Conservation (phyloP, 2,888 invertebrate genomes). For the Mechanitis mazaeus region DNA sequence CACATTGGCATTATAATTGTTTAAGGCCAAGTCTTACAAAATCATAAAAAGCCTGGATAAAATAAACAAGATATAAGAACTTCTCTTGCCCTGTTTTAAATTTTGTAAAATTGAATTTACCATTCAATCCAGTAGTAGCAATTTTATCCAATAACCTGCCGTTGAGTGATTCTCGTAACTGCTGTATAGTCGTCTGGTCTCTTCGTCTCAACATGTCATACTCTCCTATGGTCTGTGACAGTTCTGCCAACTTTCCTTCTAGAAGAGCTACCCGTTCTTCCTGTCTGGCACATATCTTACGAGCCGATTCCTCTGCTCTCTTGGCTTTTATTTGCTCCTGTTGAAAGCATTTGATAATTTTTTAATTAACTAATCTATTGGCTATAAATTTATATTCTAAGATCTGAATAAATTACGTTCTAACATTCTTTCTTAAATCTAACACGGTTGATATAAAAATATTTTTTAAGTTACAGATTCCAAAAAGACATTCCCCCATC, state of each 20-base stretch:
- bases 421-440: no score
- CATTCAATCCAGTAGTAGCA: slow-evolving; percentile 29
- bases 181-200: slow-evolving; percentile 84
- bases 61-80: not conserved
- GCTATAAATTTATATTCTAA: no score
- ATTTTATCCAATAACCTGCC: slow-evolving; percentile 51
- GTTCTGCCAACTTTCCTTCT: slow-evolving; percentile 85
- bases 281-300: slow-evolving; percentile 80
- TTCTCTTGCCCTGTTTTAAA: not conserved
- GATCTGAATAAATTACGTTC: no score
- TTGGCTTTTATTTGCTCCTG: slow-evolving; percentile 83
- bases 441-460: not conserved
- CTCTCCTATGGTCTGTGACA: slow-evolving; percentile 86
- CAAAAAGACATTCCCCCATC: no score
- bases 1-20: no score
- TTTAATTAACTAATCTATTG: no score
- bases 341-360: not conserved
- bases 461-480: no score
- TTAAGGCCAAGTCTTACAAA: no score
- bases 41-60: no score
- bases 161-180: slow-evolving; percentile 74
- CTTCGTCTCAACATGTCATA: slow-evolving; percentile 83
- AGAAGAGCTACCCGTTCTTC: slow-evolving; percentile 86
- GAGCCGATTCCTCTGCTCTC: slow-evolving; percentile 83
- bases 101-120: slow-evolving; percentile 11